Base-by-base conservation (phyloP, 2,888 invertebrate genomes). In the Phyllotreta striolata region DNA sequence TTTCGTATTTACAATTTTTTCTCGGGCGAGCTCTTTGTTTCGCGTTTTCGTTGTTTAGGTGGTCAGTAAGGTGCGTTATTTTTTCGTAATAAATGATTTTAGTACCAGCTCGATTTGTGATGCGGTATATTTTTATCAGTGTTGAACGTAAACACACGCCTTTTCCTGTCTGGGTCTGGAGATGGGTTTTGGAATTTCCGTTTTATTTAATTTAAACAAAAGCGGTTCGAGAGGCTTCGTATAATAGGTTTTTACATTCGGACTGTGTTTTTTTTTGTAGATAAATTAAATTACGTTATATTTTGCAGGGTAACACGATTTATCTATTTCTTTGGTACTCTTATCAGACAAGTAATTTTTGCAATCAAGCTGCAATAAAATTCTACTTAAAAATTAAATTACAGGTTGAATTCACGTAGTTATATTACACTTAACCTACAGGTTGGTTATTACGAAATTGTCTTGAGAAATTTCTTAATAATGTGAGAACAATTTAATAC, bases 111-210 rank as follows among this genome's bases (percentile, higher is more conserved):
- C 8, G 57, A 57, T 56, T 61, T 35, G 62, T 49, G 40, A 40
- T 37, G 41, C 12, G 41, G 44, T 24, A 54, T 56, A 55, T 55
- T 46, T 63, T 62, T 66, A 63, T 63, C 63, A 54, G 59, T 60
- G 59, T 66, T 55, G 49, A 59, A 56, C 47, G 43, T 41, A 63
- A 62, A 59, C 68, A 59, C 68, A 66, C 68, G 60, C 68, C 65
- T 68, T 67, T 63, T 68, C 64, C 68, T 64, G 68, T 63, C 58
- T 59, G 43, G 10, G 47, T 58, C 51, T 37, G 62, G 24, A 59
- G 62, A 58, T 63, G 56, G 66, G 61, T 67, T 66, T 62, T 55
- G 63, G 58, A 66, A 59, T 67, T 67, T 63, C 67, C 64, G 55
- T 63, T 63, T 63, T 63, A 14, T 56, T 38, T 54, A 38, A 41